Base-by-base conservation (phyloP, 2,888 invertebrate genomes). In the Scelioninae gen. 1 region DNA sequence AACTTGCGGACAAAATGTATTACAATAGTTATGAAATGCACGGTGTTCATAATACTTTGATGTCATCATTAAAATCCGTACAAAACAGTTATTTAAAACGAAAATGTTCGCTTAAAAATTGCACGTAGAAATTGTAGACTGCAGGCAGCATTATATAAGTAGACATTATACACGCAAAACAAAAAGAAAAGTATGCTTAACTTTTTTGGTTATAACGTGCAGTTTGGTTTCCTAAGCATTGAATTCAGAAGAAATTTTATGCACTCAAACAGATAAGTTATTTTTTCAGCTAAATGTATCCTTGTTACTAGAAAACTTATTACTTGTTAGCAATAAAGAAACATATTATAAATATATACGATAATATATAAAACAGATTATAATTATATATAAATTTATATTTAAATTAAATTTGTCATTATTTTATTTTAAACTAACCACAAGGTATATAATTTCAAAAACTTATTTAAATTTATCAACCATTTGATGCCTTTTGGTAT, bases 71-170 rank as follows among this genome's bases (percentile, higher is more conserved):
- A 34, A 55, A 51, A 51, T 23, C 29, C 34, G 34, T n/a, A 34
- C 55, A 34, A 34, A n/a, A 55, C 23, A 55, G 15, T 55, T 55
- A 55, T 55, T 34, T 55, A 34, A 55, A 55, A 34, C 34, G 34
- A 34, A 55, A 15, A 55, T 34, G 34, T 55, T 55, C 55, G 13
- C 34, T 15, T 55, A 15, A 15, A 34, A 55, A 34, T 23, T 55
- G 55, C 10, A 6, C 34, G 10, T n/a, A 1, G 34, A 11, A 5
- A 49, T 23, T 49, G 49, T 29, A 55, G 34, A 55, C 1, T 34
- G 34, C 34, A 55, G 34, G 5, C 23, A 4, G 34, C 15, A 34
- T 55, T 53, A 53, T 55, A 55, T 55, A 55, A 55, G 34, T 32
- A 34, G 15, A 55, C 29, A 34, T 55, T 55, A 34, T 55, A 55